Conservation (phyloP, 1,140 invertebrate species). For the Batillaria attramentaria region DNA sequence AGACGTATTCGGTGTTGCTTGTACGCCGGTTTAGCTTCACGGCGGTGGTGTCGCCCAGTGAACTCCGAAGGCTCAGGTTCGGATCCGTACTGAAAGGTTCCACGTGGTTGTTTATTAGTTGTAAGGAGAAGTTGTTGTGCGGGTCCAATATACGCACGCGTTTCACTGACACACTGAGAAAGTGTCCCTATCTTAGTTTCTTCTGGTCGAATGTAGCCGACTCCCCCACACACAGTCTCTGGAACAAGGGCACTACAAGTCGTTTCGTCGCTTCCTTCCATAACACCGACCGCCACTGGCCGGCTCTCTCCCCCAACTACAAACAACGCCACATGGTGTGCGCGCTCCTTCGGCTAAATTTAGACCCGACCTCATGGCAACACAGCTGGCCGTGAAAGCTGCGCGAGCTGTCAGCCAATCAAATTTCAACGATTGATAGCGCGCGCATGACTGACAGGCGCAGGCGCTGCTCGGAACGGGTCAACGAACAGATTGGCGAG, state of each 20-base stretch:
- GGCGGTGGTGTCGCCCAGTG: too few species aligned
- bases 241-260: not conserved
- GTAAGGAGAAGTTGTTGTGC: too few species aligned
- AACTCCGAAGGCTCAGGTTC: too few species aligned
- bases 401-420: slow-evolving; percentile 19
- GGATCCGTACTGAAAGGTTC: too few species aligned
- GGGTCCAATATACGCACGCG: not conserved
- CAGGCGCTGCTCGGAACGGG: not conserved
- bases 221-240: not conserved
- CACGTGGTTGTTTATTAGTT: too few species aligned
- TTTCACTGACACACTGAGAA: not conserved
- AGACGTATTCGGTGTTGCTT: too few species aligned
- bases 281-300: not conserved
- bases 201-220: too few species aligned
- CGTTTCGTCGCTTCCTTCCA: not conserved
- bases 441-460: slow-evolving; percentile 21
- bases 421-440: not conserved
- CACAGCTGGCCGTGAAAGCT: slow-evolving; percentile 21
- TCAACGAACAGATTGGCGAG: too few species aligned
- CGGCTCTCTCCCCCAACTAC: not conserved
- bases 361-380: slow-evolving; percentile 29
- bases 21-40: too few species aligned
- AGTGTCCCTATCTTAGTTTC: too few species aligned
- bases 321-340: slow-evolving; percentile 22
- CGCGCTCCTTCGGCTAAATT: slow-evolving; percentile 13